Conservation (phyloP, 2,888 invertebrate species). For the Drosophila mettleri region DNA sequence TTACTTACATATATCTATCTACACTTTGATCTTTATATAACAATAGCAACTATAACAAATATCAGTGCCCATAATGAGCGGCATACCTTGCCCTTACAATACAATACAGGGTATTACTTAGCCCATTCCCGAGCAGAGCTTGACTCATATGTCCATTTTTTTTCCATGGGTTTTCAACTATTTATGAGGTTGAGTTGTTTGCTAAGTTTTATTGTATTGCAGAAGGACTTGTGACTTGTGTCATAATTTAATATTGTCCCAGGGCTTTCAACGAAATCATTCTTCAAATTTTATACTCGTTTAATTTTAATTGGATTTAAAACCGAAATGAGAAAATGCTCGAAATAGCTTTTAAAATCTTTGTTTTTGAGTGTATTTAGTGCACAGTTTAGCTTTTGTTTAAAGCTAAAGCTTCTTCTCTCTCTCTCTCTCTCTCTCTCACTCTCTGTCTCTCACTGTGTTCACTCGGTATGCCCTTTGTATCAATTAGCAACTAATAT, state of each 20-base stretch:
- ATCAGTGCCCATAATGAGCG: no score
- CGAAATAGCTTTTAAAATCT: not conserved
- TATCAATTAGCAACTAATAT: constrained; percentile 4
- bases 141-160: constrained; percentile 16
- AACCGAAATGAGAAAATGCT: not conserved
- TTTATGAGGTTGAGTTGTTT: constrained; percentile 64
- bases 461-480: not conserved
- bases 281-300: constrained; percentile 5
- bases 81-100: not conserved
- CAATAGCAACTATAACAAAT: no score
- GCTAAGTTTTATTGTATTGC: constrained; percentile 60
- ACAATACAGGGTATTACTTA: not conserved
- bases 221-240: constrained; percentile 46
- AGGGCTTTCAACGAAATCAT: constrained; percentile 11
- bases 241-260: constrained; percentile 50
- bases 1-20: no score
- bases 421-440: no score
- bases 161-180: constrained; percentile 53
- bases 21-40: not conserved
- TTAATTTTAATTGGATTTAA: constrained; percentile 10
- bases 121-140: not conserved
- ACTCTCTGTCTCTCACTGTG: not conserved
- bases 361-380: not conserved
- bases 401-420: not conserved
- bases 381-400: not conserved